Evolutionary conservation across 92 coral and sea anemone species (phyloP), one percentile per base, ranked within the genome.

Genomic region (Epizoanthus ramosus): DNA sequence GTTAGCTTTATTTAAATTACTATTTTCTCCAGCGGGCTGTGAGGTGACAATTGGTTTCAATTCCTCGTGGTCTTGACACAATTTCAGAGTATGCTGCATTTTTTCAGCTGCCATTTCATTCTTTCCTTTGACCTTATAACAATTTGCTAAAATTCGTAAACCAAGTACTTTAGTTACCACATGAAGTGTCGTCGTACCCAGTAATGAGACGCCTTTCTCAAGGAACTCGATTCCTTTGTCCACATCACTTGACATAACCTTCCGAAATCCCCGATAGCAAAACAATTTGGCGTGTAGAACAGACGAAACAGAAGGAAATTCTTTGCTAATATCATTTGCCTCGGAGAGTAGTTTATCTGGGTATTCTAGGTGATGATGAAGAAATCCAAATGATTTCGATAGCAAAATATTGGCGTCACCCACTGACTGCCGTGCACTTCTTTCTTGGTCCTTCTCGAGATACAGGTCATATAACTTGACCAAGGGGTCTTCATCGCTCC

Each of bases 191-290:
- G 74, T 33, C 19, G 37, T 70, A 0, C 5, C 74, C 14, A 53
- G 4, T 8, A 70, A 24, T 9, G 28, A 2, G 12, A 10, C 56
- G 25, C 54, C 74, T 70, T 70, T 43, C 56, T 70, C 74, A 35
- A 70, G 74, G 74, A 43, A 21, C 21, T 12, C 3, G 45, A 35
- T 10, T 70, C 74, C 74, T 12, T 39, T 25, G 5, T 70, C 57
- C 15, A 35, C 17, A 19, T 70, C 25, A 43, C 15, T 17, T 24
- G 45, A 41, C 25, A 70, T 45, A 5, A 70, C 17, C 19, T 70
- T 70, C 6, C 57, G 19, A 17, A 70, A 70, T 70, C 74, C 74
- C 57, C 4, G 41, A n/a, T 35, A 70, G 56, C 74, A 70, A 41
- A 70, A 43, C 9, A 17, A 70, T 45, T 70, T 70, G 17, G 24